phyloP scores from a whole-genome alignment of 1,140 invertebrate genomes.

The Dryas iulia region DNA sequence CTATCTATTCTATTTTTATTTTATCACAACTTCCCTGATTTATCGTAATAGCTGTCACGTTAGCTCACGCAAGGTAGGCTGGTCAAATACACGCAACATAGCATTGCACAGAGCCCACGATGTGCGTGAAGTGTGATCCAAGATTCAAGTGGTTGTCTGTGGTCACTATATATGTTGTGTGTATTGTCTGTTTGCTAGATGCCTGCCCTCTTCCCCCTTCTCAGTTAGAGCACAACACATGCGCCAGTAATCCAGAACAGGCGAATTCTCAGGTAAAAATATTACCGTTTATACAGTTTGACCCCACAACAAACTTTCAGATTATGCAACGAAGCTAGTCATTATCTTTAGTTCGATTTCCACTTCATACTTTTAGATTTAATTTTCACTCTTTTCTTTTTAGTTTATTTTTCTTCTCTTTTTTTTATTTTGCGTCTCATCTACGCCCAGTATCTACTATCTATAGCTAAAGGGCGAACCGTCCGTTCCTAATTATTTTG shows the following conservation, averaged over 20 bases:
- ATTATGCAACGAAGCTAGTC: conserved; percentile 75
- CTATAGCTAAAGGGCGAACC: conserved; percentile 43
- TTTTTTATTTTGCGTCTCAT: conserved; percentile 59
- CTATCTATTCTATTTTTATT: conserved; percentile 70
- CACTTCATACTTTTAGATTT: conserved; percentile 75
- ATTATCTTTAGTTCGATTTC: conserved; percentile 67
- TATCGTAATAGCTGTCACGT: conserved; percentile 30
- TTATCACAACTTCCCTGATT: conserved; percentile 44
- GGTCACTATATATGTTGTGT: conserved; percentile 81
- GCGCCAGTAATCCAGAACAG: conserved; percentile 81
- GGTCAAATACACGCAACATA: conserved; percentile 78
- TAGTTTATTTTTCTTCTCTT: conserved; percentile 53
- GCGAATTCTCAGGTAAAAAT: conserved; percentile 80
- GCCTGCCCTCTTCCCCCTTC: conserved; percentile 85
- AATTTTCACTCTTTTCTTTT: conserved; percentile 60
- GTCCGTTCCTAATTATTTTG: conserved; percentile 41
- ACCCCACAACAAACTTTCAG: conserved; percentile 74
- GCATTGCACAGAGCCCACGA: conserved; percentile 64
- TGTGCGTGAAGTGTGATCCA: conserved; percentile 78
- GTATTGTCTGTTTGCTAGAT: conserved; percentile 83
- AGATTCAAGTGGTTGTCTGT: conserved; percentile 78
- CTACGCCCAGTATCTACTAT: conserved; percentile 66
- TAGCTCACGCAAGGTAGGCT: conserved; percentile 63
- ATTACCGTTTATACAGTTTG: conserved; percentile 72
- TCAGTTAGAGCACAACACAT: conserved; percentile 85